Conservation (phyloP, 1,140 invertebrate species). For the Medauroidea extradentata region DNA sequence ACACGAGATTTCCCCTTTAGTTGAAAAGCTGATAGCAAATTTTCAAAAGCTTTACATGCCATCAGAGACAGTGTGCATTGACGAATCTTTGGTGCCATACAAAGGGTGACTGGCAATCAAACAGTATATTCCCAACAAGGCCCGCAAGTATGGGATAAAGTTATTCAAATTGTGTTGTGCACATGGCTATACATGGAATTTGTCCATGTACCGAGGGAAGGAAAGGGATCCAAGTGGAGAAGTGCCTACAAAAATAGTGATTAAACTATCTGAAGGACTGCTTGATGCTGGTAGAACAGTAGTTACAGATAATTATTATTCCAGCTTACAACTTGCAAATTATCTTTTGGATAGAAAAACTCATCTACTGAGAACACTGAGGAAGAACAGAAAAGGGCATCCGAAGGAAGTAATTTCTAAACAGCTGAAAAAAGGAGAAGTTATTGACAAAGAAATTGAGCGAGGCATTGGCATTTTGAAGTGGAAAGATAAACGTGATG, state of each 20-base stretch:
- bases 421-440: conserved; percentile 12
- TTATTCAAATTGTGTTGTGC: conserved; percentile 39
- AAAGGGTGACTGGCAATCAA: conserved; percentile 35
- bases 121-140: conserved; percentile 40
- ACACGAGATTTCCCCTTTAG: conserved; percentile 32
- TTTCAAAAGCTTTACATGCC: conserved; percentile 34
- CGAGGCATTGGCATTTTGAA: conserved; percentile 24
- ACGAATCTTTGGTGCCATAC: conserved; percentile 43
- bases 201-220: conserved; percentile 37
- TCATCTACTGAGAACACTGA: conserved; percentile 25
- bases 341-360: conserved; percentile 31
- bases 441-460: conserved; percentile 5
- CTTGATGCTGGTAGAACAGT: conserved; percentile 24
- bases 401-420: conserved; percentile 22
- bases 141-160: conserved; percentile 42
- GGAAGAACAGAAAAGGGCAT: conserved; percentile 29
- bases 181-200: conserved; percentile 37
- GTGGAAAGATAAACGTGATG: conserved; percentile 28
- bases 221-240: no score
- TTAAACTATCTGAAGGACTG: conserved; percentile 17
- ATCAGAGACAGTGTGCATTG: conserved; percentile 34
- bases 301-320: conserved; percentile 27
- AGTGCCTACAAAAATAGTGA: conserved; percentile 23
- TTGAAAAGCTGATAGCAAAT: conserved; percentile 24
- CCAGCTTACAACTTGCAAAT: conserved; percentile 19